Evolutionary conservation across 1,140 invertebrate genomes (phyloP).

Genomic region (Aricia agestis): DNA sequence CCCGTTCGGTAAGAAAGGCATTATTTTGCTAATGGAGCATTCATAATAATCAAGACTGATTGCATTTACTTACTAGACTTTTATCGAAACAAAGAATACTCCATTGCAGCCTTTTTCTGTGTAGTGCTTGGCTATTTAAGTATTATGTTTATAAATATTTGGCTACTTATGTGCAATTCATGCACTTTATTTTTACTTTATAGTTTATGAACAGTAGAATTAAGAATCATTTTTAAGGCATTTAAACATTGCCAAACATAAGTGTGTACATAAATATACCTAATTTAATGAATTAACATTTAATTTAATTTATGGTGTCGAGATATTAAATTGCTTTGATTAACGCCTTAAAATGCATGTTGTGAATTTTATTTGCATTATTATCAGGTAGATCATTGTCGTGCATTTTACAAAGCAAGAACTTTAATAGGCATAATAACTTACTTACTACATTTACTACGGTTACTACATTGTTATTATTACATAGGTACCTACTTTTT

Average conservation of each 20-base stretch:
- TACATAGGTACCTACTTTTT: too few species aligned
- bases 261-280: constrained; percentile 6
- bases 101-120: constrained; percentile 25
- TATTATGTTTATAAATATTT: constrained; percentile 17
- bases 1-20: constrained; percentile 82
- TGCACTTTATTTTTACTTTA: constrained; percentile 11
- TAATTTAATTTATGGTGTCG: constrained; percentile 26
- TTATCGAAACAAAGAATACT: constrained; percentile 11
- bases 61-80: too few species aligned
- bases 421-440: constrained; percentile 3
- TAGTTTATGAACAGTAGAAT: constrained; percentile 8
- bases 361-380: constrained; percentile 36
- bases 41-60: not conserved
- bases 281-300: not conserved
- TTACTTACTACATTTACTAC: too few species aligned
- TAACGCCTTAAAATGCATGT: constrained; percentile 32
- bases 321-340: constrained; percentile 26
- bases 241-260: constrained; percentile 5
- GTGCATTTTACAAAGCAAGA: constrained; percentile 21
- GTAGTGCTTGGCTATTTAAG: constrained; percentile 28
- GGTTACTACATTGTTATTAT: too few species aligned
- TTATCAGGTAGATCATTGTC: not conserved
- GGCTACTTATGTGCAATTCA: not conserved
- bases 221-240: constrained; percentile 13
- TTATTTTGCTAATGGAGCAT: constrained; percentile 20